Evolutionary conservation across 2,113 vertebrate genomes (phyloP), one percentile per base, ranked within the genome.

Genomic region (Hyaena hyaena): DNA sequence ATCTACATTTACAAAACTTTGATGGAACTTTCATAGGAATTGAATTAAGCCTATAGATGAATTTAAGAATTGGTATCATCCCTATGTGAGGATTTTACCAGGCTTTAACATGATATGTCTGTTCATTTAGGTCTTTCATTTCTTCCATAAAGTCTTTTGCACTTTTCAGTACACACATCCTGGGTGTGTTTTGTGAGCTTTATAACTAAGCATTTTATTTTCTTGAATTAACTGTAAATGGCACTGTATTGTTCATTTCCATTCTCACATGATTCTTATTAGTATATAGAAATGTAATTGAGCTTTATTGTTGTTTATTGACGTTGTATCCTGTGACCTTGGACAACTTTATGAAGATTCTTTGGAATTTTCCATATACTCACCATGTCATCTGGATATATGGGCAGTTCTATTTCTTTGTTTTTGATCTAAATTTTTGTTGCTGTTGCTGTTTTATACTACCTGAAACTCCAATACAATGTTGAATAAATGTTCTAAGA

Each of bases 111-210:
- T 58, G n/a, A 23, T 31, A 19, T 43, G 3, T 43, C 61, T 55
- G 9, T 74, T 77, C 55, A n/a, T 83, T 92, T 61, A 86, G 82
- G 43, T 68, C 17, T 79, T 77, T 86, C 77, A 93, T 85, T 92
- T 93, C 33, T 77, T 85, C 76, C 24, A 33, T n/a, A 17, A 77
- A 6, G 35, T 43, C 33, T 68, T 86, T 86, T 79, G 0, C n/a
- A 63, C 48, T 61, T 74, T 92, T 63, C 2, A 83, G 66, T 45
- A 61, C 53, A 83, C 4, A 28, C 28, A 73, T 43, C 1, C 14
- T 91, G 10, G 39, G 21, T 48, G 17, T 61, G 16, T 61, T 73
- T 50, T 50, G 39, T 93, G 74, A 85, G 4, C 10, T 65, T 73
- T 93, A 35, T 35, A 65, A 35, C 74, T 93, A 63, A 74, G 10